phyloP scores from a whole-genome alignment of 1,140 invertebrate genomes.

The Hetaerina americana region DNA sequence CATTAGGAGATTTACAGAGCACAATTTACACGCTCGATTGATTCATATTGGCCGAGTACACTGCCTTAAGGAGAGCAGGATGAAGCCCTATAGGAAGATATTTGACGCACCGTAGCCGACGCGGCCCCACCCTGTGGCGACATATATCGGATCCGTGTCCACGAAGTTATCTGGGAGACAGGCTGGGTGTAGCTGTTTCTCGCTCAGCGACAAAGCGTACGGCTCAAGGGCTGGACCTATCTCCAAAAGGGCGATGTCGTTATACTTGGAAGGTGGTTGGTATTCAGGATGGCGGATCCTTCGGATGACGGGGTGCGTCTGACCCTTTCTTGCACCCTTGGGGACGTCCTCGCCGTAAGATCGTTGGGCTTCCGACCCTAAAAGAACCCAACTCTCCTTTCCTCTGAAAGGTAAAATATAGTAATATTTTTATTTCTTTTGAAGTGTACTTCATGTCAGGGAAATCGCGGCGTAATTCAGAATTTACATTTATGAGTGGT shows the following conservation, averaged over 20 bases:
- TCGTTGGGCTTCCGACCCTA: background rate
- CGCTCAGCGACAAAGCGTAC: background rate
- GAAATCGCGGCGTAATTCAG: no score
- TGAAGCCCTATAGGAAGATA: background rate
- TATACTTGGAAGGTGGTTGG: slow-evolving; percentile 20
- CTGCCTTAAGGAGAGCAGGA: no score
- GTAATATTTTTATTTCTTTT: no score
- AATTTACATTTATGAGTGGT: no score
- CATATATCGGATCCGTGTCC: background rate
- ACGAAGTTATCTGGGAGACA: background rate
- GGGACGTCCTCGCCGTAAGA: no score
- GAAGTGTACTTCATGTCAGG: no score
- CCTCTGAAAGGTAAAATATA: no score
- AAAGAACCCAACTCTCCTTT: background rate
- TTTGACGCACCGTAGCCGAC: slow-evolving; percentile 14
- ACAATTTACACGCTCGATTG: no score
- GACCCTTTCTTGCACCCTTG: no score
- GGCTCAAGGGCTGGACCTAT: background rate
- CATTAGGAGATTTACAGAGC: no score
- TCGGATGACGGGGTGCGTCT: background rate
- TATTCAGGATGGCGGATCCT: background rate
- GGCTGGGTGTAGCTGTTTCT: background rate
- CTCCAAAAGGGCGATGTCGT: background rate
- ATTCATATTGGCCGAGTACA: no score
- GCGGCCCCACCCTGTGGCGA: background rate